A percentile compares a stretch with the other conserved stretches of the same genome.
phyloP scores from a whole-genome alignment of 2,888 invertebrate genomes.

The Dione vanillae region DNA sequence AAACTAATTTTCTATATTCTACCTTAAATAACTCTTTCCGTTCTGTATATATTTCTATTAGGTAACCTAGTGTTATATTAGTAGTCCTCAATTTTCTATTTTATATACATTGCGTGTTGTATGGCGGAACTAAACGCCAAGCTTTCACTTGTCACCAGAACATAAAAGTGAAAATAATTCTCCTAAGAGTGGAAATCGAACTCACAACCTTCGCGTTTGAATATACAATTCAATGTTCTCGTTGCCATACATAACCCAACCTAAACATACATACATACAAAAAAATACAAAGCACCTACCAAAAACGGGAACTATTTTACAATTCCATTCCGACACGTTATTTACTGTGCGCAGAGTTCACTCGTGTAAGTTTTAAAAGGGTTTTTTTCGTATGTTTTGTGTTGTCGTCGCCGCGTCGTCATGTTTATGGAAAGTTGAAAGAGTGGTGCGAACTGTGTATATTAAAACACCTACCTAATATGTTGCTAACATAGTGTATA shows the following conservation, averaged over 20 bases:
- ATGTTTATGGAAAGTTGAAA: neutral
- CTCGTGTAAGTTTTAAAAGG: slow-evolving; percentile 3
- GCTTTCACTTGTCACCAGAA: too few species aligned
- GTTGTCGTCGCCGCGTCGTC: neutral
- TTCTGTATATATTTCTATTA: too few species aligned
- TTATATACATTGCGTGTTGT: too few species aligned
- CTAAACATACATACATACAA: neutral
- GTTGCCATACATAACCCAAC: neutral
- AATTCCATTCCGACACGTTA: slow-evolving; percentile 12
- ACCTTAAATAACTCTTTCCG: too few species aligned
- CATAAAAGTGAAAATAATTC: too few species aligned
- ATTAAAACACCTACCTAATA: neutral
- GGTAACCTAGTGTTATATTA: too few species aligned
- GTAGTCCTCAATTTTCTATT: too few species aligned
- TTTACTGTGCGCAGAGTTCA: slow-evolving; percentile 7
- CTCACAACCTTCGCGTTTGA: too few species aligned
- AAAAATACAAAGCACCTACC: neutral
- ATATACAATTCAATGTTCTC: too few species aligned
- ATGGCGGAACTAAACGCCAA: too few species aligned
- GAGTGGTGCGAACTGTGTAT: neutral
- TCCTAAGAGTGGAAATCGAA: too few species aligned
- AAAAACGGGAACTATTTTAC: neutral
- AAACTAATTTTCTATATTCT: too few species aligned
- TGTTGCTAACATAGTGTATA: neutral
- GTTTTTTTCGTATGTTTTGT: neutral